A percentile compares a stretch with the other conserved stretches of the same genome.
phyloP scores from a whole-genome alignment of 2,888 invertebrate species.

The Dascillus cervinus region DNA sequence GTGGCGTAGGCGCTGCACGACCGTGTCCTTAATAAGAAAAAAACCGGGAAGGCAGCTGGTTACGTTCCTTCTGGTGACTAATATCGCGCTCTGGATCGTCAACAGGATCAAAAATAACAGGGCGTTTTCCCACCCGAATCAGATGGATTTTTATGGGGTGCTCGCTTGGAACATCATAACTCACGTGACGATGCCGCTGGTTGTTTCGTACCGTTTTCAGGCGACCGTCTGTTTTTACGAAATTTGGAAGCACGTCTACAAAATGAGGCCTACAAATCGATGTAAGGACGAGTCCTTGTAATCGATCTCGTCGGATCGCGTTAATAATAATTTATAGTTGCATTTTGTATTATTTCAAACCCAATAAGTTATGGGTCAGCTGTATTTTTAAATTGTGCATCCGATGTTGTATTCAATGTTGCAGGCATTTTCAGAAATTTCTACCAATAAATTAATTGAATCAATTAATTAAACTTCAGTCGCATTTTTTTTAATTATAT shows the following conservation, averaged over 20 bases:
- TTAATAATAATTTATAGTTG: too few relatives aligned
- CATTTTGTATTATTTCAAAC: too few relatives aligned
- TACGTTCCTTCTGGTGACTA: constrained; percentile 70
- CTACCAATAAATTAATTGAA: too few relatives aligned
- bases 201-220: constrained; percentile 81
- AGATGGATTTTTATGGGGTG: constrained; percentile 70
- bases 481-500: too few relatives aligned
- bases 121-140: constrained; percentile 72
- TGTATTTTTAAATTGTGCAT: too few relatives aligned
- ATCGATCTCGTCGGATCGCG: too few relatives aligned
- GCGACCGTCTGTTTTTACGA: constrained; percentile 85
- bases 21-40: constrained; percentile 54
- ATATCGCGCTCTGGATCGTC: constrained; percentile 76
- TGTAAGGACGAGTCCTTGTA: too few relatives aligned
- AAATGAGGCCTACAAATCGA: constrained; percentile 47
- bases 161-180: constrained; percentile 86
- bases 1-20: constrained; percentile 64
- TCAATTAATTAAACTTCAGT: too few relatives aligned
- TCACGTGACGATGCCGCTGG: constrained; percentile 77
- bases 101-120: constrained; percentile 71
- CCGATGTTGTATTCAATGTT: too few relatives aligned
- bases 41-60: constrained; percentile 79
- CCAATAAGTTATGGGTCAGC: too few relatives aligned
- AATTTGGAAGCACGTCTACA: constrained; percentile 84
- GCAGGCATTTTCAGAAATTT: too few relatives aligned